Percentiles rank a stretch among this genome's conserved stretches.
phyloP scores from a whole-genome alignment of 2,113 vertebrate species.

The Hucho hucho region DNA sequence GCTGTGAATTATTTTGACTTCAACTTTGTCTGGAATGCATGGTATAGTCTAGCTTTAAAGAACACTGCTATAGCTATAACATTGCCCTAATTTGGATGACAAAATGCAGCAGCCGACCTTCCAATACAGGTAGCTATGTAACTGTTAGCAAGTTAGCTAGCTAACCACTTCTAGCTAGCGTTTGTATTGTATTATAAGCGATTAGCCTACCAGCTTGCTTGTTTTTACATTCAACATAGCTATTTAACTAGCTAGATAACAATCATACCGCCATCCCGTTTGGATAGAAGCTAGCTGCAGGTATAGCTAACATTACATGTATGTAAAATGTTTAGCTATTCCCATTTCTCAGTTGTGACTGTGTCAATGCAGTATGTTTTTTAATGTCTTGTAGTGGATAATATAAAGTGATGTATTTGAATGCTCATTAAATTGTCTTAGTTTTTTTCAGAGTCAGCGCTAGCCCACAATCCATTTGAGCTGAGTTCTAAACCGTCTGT shows the following conservation, averaged over 20 bases:
- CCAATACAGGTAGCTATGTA: background rate
- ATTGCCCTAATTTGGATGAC: background rate
- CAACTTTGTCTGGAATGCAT: conserved; percentile 1
- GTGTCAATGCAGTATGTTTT: background rate
- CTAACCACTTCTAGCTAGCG: background rate
- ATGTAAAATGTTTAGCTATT: too few relatives aligned
- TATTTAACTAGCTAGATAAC: too few relatives aligned
- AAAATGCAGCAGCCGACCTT: background rate
- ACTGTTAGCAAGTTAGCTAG: background rate
- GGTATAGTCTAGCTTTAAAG: background rate
- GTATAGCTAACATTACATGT: too few relatives aligned
- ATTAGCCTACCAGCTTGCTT: too few relatives aligned
- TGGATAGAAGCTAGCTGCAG: too few relatives aligned
- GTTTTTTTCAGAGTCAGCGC: background rate
- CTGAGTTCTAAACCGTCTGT: conserved; percentile 12
- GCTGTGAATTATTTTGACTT: background rate
- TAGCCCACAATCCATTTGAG: background rate
- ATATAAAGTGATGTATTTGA: background rate
- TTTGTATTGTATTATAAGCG: too few relatives aligned
- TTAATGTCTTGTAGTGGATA: conserved; percentile 11
- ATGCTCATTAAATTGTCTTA: background rate
- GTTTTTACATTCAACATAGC: too few relatives aligned
- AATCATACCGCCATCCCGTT: too few relatives aligned
- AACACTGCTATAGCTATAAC: background rate
- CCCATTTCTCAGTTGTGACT: too few relatives aligned